Percentiles rank a stretch among this genome's conserved stretches.
Conservation (phyloP, 2,888 invertebrate species). For the Sericinus montela region DNA sequence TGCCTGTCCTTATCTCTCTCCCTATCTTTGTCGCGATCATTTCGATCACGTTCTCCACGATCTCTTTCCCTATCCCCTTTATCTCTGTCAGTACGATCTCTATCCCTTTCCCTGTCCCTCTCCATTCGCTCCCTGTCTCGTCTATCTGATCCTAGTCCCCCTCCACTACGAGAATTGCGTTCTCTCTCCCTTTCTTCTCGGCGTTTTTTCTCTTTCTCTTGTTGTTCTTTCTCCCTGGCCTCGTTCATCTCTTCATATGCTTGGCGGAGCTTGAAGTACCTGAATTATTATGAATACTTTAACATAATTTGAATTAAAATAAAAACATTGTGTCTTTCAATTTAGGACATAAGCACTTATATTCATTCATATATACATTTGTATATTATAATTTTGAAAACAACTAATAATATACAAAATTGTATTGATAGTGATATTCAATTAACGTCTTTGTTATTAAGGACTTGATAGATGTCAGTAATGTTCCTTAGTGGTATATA, state of each 20-base stretch:
- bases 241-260: slow-evolving; percentile 84
- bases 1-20: slow-evolving; percentile 33
- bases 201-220: slow-evolving; percentile 73
- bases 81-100: slow-evolving; percentile 32
- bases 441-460: too few relatives aligned
- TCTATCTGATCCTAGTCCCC: slow-evolving; percentile 59
- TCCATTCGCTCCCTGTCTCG: slow-evolving; percentile 69
- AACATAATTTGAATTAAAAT: too few relatives aligned
- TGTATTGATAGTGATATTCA: too few relatives aligned
- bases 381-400: too few relatives aligned
- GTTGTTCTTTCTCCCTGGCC: slow-evolving; percentile 80
- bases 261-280: slow-evolving; percentile 83
- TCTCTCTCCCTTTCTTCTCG: slow-evolving; percentile 68
- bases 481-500: too few relatives aligned
- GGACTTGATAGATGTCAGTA: too few relatives aligned
- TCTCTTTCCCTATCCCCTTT: slow-evolving; percentile 28
- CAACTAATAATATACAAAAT: too few relatives aligned
- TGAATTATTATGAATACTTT: background rate
- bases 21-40: slow-evolving; percentile 31
- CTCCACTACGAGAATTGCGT: slow-evolving; percentile 51
- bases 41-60: slow-evolving; percentile 25
- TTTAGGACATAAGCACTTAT: too few relatives aligned
- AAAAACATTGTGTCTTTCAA: too few relatives aligned
- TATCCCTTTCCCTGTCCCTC: slow-evolving; percentile 58
- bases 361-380: too few relatives aligned